Conservation (phyloP, 2,797 vertebrate species). For the Helicolenus hilgendorfi region DNA sequence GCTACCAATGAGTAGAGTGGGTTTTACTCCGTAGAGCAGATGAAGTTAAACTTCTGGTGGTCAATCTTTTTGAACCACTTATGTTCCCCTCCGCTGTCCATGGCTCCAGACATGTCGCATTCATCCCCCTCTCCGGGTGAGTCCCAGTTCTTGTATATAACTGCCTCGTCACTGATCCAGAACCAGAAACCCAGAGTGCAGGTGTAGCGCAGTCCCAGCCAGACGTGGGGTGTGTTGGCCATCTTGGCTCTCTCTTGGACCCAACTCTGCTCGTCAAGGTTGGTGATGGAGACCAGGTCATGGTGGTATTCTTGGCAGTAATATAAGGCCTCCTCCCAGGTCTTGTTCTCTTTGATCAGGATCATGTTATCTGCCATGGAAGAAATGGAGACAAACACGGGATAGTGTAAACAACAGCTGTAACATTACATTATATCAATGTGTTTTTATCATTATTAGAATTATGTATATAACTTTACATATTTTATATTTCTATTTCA, state of each 20-base stretch:
- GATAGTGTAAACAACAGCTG: too few species aligned
- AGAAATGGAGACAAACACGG: too few species aligned
- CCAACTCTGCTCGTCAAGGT: accelerated
- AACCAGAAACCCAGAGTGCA: conserved; percentile 51
- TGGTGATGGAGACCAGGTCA: conserved; percentile 25
- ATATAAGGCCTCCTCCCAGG: background rate
- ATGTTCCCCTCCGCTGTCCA: accelerated
- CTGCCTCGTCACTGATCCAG: background rate
- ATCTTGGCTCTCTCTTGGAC: background rate
- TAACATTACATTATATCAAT: too few species aligned
- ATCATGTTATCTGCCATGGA: background rate
- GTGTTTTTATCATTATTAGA: too few species aligned
- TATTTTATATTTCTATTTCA: too few species aligned
- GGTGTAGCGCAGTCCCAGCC: conserved; percentile 57
- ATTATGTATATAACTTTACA: too few species aligned
- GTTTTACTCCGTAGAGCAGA: background rate
- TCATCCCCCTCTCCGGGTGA: accelerated
- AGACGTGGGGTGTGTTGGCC: accelerated
- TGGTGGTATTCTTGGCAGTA: background rate
- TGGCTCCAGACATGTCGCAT: conserved; percentile 29
- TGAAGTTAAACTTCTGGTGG: background rate
- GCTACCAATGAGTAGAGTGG: background rate
- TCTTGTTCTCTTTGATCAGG: background rate
- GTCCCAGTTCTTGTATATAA: background rate
- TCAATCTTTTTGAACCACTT: background rate